phyloP scores from a whole-genome alignment of 2,888 invertebrate genomes.

The Chaetogeoica ovagalla region DNA sequence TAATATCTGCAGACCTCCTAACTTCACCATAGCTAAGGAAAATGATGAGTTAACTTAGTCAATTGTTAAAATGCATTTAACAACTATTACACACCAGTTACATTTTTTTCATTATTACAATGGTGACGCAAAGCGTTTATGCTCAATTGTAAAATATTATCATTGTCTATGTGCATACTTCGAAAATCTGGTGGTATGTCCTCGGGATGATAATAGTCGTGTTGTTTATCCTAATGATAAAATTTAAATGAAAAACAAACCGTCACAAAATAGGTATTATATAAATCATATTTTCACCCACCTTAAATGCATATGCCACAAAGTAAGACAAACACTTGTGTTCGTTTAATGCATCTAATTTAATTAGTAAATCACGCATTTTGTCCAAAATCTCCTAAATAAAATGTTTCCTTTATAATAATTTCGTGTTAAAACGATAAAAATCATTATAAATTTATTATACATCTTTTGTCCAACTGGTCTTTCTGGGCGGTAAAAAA shows the following conservation, averaged over 20 bases:
- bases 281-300: slow-evolving; percentile 4
- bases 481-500: slow-evolving; percentile 68
- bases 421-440: not conserved
- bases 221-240: slow-evolving; percentile 25
- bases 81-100: slow-evolving; percentile 13
- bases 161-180: slow-evolving; percentile 45
- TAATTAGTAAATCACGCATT: slow-evolving; percentile 61
- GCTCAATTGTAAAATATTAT: slow-evolving; percentile 44
- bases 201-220: slow-evolving; percentile 43
- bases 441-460: not conserved
- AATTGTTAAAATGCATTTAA: not conserved
- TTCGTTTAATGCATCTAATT: slow-evolving; percentile 60
- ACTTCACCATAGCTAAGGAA: slow-evolving; percentile 32
- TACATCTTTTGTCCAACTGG: slow-evolving; percentile 41
- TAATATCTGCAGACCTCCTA: slow-evolving; percentile 38
- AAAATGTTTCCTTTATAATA: slow-evolving; percentile 1
- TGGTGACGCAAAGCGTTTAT: slow-evolving; percentile 45
- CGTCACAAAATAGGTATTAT: not conserved
- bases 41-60: not conserved
- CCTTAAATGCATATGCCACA: slow-evolving; percentile 60
- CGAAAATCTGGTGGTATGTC: slow-evolving; percentile 40
- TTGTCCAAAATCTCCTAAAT: slow-evolving; percentile 59
- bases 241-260: not conserved
- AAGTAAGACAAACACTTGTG: slow-evolving; percentile 63
- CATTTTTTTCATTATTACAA: slow-evolving; percentile 41